Evolutionary conservation across 2,113 vertebrate genomes (phyloP).

Genomic region (Phocoena phocoena): DNA sequence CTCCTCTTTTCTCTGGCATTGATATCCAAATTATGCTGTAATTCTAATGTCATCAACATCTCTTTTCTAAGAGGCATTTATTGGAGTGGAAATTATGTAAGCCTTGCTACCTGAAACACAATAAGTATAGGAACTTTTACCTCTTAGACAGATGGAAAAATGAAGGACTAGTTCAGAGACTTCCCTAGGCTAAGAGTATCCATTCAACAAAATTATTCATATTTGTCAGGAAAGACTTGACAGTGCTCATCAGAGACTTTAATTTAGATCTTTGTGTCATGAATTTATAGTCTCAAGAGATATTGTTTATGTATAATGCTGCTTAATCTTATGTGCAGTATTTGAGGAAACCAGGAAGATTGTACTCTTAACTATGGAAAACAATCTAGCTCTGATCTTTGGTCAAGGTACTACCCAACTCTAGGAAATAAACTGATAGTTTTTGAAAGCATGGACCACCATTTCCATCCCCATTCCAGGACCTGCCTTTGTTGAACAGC

Average conservation of each 20-base stretch:
- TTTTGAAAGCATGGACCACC: background rate
- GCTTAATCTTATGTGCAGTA: background rate
- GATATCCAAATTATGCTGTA: conserved; percentile 33
- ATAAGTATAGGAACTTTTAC: background rate
- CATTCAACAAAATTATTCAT: background rate
- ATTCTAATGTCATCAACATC: background rate
- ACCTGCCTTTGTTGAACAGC: background rate
- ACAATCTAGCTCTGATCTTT: background rate
- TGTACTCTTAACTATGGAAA: background rate
- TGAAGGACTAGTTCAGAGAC: background rate
- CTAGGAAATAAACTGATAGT: background rate
- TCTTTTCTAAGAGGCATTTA: background rate
- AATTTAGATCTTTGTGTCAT: background rate
- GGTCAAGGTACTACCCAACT: background rate
- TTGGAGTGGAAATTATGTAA: background rate
- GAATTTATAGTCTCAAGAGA: background rate
- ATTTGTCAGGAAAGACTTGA: background rate
- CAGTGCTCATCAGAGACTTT: background rate
- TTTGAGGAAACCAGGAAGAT: background rate
- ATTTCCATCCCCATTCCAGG: background rate
- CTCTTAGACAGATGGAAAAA: conserved; percentile 26
- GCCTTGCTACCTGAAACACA: background rate
- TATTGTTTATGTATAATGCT: background rate
- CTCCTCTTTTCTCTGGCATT: conserved; percentile 27
- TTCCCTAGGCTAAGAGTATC: background rate